Percentiles rank a stretch among this genome's conserved stretches.
phyloP scores from a whole-genome alignment of 2,888 invertebrate genomes.

The Adelognathus sp. region DNA sequence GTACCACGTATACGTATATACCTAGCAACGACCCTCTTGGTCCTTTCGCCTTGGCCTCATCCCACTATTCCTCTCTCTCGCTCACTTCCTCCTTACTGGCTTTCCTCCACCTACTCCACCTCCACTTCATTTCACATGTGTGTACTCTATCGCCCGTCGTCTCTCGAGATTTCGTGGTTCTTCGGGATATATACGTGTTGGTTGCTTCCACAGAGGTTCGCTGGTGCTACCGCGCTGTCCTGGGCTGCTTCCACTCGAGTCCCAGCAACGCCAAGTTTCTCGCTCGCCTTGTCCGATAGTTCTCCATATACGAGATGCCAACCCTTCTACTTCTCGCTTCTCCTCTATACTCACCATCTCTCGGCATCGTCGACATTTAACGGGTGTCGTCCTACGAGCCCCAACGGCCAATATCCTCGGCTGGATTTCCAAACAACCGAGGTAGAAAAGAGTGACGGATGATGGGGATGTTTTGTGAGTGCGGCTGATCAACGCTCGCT shows the following conservation, averaged over 20 bases:
- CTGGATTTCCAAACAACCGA: background rate
- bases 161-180: conserved; percentile 75
- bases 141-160: conserved; percentile 71
- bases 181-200: conserved; percentile 68
- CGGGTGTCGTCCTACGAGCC: conserved; percentile 73
- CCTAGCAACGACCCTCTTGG: conserved; percentile 54
- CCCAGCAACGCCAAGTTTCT: conserved; percentile 68
- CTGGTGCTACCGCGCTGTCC: too few species aligned
- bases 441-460: background rate
- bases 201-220: conserved; percentile 54
- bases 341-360: conserved; percentile 7
- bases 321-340: conserved; percentile 29
- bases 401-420: conserved; percentile 14
- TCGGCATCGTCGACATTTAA: conserved; percentile 71
- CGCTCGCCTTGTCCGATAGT: conserved; percentile 76
- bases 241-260: conserved; percentile 36
- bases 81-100: conserved; percentile 35
- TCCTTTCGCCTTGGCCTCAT: conserved; percentile 40
- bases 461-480: background rate
- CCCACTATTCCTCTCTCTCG: conserved; percentile 19
- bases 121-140: conserved; percentile 74
- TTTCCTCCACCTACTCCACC: conserved; percentile 49
- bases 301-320: conserved; percentile 61
- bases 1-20: too few species aligned
- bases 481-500: background rate